phyloP scores from a whole-genome alignment of 2,113 vertebrate genomes.

The mouse (Mus musculus) region DNA sequence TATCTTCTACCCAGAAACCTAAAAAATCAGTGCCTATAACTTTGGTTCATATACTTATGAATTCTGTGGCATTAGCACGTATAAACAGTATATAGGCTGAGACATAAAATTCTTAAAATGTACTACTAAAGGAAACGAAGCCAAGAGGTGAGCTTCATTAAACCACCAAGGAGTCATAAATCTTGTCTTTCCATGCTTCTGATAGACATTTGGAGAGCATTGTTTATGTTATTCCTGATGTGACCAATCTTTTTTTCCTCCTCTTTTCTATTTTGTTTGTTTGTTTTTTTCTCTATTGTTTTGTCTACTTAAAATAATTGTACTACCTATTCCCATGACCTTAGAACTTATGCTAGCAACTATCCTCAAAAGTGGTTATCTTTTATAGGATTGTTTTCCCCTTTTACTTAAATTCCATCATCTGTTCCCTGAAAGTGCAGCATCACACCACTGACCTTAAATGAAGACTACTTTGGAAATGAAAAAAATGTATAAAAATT shows the following conservation, averaged over 20 bases:
- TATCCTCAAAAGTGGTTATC: background rate
- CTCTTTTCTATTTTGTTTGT: background rate
- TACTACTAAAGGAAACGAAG: background rate
- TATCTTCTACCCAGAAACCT: background rate
- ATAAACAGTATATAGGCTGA: background rate
- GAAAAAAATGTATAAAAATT: background rate
- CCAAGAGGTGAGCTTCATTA: rapidly evolving
- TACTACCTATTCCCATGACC: rapidly evolving
- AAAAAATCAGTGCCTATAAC: background rate
- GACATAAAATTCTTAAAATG: too few relatives aligned
- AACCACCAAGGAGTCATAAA: too few relatives aligned
- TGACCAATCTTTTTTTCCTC: background rate
- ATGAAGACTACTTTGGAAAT: background rate
- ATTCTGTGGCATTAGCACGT: background rate
- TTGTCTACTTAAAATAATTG: background rate
- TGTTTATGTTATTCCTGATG: background rate
- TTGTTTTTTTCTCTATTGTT: too few relatives aligned
- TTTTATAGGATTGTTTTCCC: background rate
- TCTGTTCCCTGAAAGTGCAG: background rate
- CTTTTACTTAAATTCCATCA: background rate
- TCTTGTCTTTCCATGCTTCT: background rate
- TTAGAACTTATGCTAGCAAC: background rate
- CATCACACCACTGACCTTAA: background rate
- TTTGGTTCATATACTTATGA: background rate
- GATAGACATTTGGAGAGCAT: background rate